These are phyloP conservation scores for Drepana falcataria DNA, from an alignment of 2,888 invertebrate species.

Conservation along the genomic window DNA sequence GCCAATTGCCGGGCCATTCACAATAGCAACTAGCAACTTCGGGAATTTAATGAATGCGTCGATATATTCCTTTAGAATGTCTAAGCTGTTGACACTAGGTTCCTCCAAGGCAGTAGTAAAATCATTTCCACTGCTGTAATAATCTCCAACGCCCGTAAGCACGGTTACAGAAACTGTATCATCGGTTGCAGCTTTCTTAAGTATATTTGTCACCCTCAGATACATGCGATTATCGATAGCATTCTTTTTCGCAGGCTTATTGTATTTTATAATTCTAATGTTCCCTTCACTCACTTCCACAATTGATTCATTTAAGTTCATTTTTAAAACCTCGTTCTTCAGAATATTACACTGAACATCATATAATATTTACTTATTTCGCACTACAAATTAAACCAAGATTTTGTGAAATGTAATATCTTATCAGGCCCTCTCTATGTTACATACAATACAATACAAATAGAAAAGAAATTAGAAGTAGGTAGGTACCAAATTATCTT, in stretches of 20 bases:
- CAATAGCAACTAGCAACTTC: slow-evolving; percentile 90
- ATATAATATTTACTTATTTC: too few species aligned
- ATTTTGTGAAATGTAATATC: too few species aligned
- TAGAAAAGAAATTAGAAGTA: too few species aligned
- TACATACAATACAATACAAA: too few species aligned
- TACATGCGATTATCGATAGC: slow-evolving; percentile 86
- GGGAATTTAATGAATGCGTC: slow-evolving; percentile 90
- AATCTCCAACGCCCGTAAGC: slow-evolving; percentile 89
- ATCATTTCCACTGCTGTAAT: slow-evolving; percentile 93
- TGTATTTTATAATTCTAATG: slow-evolving; percentile 80
- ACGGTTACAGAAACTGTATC: slow-evolving; percentile 83
- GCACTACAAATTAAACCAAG: too few species aligned
- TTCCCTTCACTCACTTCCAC: slow-evolving; percentile 39
- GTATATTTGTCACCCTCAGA: slow-evolving; percentile 76
- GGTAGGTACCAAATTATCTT: too few species aligned
- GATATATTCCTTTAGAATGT: slow-evolving; percentile 80
- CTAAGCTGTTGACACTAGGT: slow-evolving; percentile 27
- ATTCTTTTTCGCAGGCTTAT: slow-evolving; percentile 89
- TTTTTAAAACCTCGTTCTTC: slow-evolving; percentile 1
- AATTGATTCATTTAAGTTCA: slow-evolving; percentile 35
- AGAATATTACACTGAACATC: not conserved
- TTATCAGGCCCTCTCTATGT: too few species aligned
- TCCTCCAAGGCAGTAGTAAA: slow-evolving; percentile 36
- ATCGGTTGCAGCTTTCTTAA: slow-evolving; percentile 84
- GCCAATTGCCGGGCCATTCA: slow-evolving; percentile 97